A percentile compares a stretch with the other conserved stretches of the same genome.
phyloP scores from a whole-genome alignment of 1,140 invertebrate species.

The Drosophila bocqueti region DNA sequence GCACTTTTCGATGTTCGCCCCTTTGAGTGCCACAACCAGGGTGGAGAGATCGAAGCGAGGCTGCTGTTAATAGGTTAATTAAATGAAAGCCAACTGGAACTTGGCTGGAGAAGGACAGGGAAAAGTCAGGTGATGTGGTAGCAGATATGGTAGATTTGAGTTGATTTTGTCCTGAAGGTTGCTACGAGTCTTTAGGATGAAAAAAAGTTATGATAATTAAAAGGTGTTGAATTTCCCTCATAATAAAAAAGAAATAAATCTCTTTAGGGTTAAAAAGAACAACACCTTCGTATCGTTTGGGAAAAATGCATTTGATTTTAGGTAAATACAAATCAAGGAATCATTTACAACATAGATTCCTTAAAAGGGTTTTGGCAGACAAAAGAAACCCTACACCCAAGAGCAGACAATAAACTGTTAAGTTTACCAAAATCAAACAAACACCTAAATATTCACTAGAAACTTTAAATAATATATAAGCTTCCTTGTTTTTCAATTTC shows the following conservation, averaged over 20 bases:
- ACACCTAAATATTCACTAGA: too few relatives aligned
- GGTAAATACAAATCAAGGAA: too few relatives aligned
- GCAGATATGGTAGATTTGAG: not conserved
- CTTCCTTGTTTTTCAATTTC: not conserved
- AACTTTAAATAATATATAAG: not conserved
- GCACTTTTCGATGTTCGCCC: slow-evolving; percentile 46
- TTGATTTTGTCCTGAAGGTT: not conserved
- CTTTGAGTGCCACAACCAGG: slow-evolving; percentile 26
- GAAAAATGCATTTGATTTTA: too few relatives aligned
- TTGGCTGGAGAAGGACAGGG: not conserved
- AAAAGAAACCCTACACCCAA: too few relatives aligned
- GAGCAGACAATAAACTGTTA: too few relatives aligned
- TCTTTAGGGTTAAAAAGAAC: too few relatives aligned
- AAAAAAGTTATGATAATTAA: too few relatives aligned
- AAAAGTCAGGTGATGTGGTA: slow-evolving; percentile 1
- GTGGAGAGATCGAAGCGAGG: slow-evolving; percentile 42
- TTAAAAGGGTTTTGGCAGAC: too few relatives aligned
- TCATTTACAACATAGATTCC: too few relatives aligned
- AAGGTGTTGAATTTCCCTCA: too few relatives aligned
- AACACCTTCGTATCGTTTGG: too few relatives aligned
- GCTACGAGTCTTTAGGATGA: not conserved
- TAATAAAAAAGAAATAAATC: too few relatives aligned
- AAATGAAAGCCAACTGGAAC: slow-evolving; percentile 42
- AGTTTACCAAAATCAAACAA: not conserved
- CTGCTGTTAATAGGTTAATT: slow-evolving; percentile 65